Conservation (phyloP, 2,113 vertebrate species). For the Alethe diademata region DNA sequence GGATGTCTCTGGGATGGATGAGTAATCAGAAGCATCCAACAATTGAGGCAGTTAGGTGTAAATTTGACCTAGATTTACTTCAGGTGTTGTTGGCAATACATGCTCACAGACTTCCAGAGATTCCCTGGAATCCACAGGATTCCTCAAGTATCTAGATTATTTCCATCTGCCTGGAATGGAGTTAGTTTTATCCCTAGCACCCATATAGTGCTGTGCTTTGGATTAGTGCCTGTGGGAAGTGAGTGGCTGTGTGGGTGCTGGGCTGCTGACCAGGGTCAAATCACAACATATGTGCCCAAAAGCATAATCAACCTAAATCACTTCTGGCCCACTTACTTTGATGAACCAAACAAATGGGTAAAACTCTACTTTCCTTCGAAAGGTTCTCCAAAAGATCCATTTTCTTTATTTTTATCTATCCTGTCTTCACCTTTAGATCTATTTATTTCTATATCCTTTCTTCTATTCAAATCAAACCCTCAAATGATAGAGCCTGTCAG, state of each 20-base stretch:
- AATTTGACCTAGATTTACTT: neutral
- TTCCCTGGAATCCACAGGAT: neutral
- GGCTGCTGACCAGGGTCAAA: accelerated
- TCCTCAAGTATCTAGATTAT: neutral
- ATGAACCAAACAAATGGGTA: neutral
- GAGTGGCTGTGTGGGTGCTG: neutral
- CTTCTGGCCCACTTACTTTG: neutral
- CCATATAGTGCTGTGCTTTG: neutral
- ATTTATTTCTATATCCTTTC: neutral
- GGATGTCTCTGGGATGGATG: neutral
- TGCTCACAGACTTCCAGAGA: neutral
- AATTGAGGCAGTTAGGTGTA: neutral
- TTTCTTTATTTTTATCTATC: neutral
- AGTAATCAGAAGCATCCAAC: neutral
- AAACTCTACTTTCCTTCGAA: neutral
- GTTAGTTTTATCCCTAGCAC: neutral
- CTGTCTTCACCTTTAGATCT: neutral
- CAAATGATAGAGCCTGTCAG: neutral
- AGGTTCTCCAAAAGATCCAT: neutral
- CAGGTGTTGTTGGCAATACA: neutral
- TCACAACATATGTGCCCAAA: neutral
- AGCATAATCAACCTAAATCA: neutral
- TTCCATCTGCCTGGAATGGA: neutral
- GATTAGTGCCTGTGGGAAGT: neutral
- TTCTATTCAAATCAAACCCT: neutral